phyloP scores from a whole-genome alignment of 2,888 invertebrate genomes.

The Adelognathus sp. region DNA sequence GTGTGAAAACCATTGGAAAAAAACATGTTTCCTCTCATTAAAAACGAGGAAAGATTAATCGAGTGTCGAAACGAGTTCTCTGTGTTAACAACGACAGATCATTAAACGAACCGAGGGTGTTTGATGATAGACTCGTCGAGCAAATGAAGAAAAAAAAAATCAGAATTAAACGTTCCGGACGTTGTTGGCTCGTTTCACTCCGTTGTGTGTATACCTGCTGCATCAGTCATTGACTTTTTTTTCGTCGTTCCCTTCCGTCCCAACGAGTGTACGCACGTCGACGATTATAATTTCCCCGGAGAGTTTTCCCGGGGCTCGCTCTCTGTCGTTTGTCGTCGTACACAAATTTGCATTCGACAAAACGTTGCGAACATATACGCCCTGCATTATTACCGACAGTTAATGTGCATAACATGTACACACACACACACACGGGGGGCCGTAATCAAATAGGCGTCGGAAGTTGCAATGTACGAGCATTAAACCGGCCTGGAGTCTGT shows the following conservation, averaged over 20 bases:
- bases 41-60: neutral
- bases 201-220: slow-evolving; percentile 1
- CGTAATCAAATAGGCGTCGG: slow-evolving; percentile 31
- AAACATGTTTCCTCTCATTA: too few species aligned
- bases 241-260: neutral
- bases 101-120: neutral
- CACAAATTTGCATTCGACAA: slow-evolving; percentile 45
- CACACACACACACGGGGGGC: neutral
- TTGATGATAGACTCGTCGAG: neutral
- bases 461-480: slow-evolving; percentile 17
- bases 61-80: neutral
- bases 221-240: slow-evolving; percentile 30
- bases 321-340: slow-evolving; percentile 2
- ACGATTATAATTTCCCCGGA: slow-evolving; percentile 62
- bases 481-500: slow-evolving; percentile 4
- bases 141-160: slow-evolving; percentile 11
- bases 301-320: slow-evolving; percentile 28
- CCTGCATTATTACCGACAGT: neutral
- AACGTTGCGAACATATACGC: slow-evolving; percentile 20
- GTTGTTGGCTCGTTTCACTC: neutral
- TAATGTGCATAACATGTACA: neutral
- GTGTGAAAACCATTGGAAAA: neutral
- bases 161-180: neutral
- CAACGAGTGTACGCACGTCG: neutral
- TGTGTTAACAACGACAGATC: neutral